Evolutionary conservation across 2,797 vertebrate species (phyloP).

Genomic region (Syngnathus rostellatus): DNA sequence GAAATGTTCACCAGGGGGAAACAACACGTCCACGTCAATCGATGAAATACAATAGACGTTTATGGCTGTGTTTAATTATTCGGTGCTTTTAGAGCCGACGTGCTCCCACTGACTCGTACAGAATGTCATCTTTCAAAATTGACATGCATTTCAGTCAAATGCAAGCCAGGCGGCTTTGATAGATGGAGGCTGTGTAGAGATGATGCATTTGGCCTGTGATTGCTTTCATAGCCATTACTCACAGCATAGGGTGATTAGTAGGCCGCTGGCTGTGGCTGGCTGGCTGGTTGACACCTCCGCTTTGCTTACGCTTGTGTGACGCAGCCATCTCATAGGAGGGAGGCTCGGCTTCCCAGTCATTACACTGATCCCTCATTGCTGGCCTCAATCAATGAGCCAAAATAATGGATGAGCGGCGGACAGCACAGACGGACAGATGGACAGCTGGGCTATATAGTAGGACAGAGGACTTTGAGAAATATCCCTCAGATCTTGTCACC

Average conservation of each 20-base stretch:
- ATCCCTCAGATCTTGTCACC: constrained; percentile 30
- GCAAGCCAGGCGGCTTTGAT: constrained; percentile 56
- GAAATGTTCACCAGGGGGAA: constrained; percentile 38
- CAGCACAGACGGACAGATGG: constrained; percentile 20
- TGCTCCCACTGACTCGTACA: constrained; percentile 44
- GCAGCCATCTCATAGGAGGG: constrained; percentile 44
- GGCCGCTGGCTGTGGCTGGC: constrained; percentile 25
- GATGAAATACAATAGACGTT: constrained; percentile 52
- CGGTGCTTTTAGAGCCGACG: constrained; percentile 26
- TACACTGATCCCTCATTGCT: constrained; percentile 46
- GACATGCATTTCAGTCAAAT: constrained; percentile 62
- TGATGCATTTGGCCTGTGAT: constrained; percentile 64
- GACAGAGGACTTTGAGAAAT: constrained; percentile 28
- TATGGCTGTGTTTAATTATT: constrained; percentile 55
- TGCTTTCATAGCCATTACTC: constrained; percentile 65
- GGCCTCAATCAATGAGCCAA: constrained; percentile 44
- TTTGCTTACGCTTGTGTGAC: constrained; percentile 22
- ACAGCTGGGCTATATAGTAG: constrained; percentile 29
- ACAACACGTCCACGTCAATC: constrained; percentile 34
- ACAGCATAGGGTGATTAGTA: constrained; percentile 57
- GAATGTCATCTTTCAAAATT: constrained; percentile 56
- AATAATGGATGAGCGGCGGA: constrained; percentile 41
- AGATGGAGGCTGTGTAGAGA: constrained; percentile 50
- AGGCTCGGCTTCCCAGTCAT: constrained; percentile 43
- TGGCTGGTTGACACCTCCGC: constrained; percentile 43